Conservation (phyloP, 2,888 invertebrate genomes). For the Lagria hirta region DNA sequence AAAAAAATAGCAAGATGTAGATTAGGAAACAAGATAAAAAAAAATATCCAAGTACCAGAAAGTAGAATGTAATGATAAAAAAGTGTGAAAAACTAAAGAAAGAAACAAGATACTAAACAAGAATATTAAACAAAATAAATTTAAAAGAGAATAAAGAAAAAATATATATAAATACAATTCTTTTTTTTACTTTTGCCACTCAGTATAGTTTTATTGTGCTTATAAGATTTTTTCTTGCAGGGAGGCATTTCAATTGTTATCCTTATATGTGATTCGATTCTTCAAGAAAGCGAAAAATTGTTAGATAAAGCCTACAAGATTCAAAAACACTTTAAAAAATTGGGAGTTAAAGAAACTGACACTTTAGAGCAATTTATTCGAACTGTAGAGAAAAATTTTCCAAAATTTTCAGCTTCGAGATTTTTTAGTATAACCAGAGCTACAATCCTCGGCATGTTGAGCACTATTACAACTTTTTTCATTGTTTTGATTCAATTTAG, state of each 20-base stretch:
- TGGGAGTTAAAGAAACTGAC: too few species aligned
- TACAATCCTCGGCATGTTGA: background rate
- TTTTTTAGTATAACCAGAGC: background rate
- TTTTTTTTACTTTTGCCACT: conserved; percentile 2
- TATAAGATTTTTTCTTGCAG: conserved; percentile 1
- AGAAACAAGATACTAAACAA: too few species aligned
- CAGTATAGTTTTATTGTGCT: background rate
- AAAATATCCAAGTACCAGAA: too few species aligned
- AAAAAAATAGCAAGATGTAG: too few species aligned
- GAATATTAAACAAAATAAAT: too few species aligned
- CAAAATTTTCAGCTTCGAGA: conserved; percentile 1
- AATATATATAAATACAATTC: too few species aligned
- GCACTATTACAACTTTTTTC: background rate
- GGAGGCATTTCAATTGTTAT: background rate
- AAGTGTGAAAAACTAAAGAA: too few species aligned
- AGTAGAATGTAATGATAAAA: too few species aligned
- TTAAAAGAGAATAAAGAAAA: too few species aligned
- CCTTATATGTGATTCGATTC: background rate
- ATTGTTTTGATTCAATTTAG: conserved; percentile 1
- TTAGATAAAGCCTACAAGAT: background rate
- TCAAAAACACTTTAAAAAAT: background rate
- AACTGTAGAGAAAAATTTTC: background rate
- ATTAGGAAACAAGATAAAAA: too few species aligned
- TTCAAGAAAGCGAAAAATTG: background rate
- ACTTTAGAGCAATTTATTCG: background rate